Percentiles rank a stretch among this genome's conserved stretches.
phyloP scores from a whole-genome alignment of 2,113 vertebrate genomes.

The Ailuropoda melanoleuca region DNA sequence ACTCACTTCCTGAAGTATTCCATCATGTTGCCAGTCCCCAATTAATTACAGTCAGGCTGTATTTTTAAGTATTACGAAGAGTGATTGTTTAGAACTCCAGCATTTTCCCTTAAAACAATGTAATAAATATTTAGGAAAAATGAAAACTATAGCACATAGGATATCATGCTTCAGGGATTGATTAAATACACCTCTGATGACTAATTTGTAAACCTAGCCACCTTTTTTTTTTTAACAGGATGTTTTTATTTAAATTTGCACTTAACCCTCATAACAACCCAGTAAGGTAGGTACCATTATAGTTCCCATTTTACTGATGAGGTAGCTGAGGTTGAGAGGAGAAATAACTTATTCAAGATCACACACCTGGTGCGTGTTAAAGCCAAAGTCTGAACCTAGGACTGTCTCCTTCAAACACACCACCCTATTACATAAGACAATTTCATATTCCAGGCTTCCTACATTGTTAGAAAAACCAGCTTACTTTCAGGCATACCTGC shows the following conservation, averaged over 20 bases:
- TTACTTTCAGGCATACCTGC: constrained; percentile 76
- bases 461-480: background rate
- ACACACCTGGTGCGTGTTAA: background rate
- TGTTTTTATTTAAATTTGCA: constrained; percentile 34
- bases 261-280: background rate
- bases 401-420: background rate
- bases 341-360: constrained; percentile 11
- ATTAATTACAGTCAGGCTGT: background rate
- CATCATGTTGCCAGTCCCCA: background rate
- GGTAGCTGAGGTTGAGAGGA: background rate
- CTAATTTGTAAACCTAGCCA: constrained; percentile 12
- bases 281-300: background rate
- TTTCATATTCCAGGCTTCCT: background rate
- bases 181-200: background rate
- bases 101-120: constrained; percentile 3
- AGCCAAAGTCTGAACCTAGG: background rate
- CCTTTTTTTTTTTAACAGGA: background rate
- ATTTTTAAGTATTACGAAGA: constrained; percentile 1
- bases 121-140: background rate
- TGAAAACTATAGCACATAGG: background rate
- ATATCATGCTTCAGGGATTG: background rate
- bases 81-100: background rate
- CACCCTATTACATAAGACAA: background rate
- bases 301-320: background rate
- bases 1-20: background rate